A percentile compares a stretch with the other conserved stretches of the same genome.
Conservation (phyloP, 2,113 vertebrate species). For the Cyprichromis sp. region DNA sequence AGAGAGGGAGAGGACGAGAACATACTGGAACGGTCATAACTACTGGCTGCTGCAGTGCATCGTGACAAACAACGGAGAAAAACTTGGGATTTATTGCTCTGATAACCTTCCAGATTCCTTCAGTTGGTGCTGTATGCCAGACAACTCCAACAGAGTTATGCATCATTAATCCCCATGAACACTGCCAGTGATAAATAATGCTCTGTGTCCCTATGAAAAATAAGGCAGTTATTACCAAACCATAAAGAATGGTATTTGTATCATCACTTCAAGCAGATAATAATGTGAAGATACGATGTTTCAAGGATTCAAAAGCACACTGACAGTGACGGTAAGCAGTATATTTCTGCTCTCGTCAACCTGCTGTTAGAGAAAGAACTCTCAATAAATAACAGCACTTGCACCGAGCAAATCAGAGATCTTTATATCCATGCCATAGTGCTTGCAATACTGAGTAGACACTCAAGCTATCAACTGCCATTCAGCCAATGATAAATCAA, state of each 20-base stretch:
- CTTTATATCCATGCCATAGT: constrained; percentile 36
- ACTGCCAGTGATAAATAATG: constrained; percentile 65
- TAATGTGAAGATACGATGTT: constrained; percentile 44
- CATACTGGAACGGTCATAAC: constrained; percentile 36
- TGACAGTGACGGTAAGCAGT: constrained; percentile 35
- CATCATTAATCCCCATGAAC: constrained; percentile 68
- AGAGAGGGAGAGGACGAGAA: not conserved
- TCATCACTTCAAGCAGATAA: constrained; percentile 62
- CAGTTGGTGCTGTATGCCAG: constrained; percentile 51
- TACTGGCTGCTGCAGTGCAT: constrained; percentile 47
- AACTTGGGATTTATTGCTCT: constrained; percentile 65
- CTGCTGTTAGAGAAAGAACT: constrained; percentile 1
- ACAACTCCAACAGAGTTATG: constrained; percentile 61
- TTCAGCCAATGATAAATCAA: constrained; percentile 35
- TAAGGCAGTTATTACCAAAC: constrained; percentile 65
- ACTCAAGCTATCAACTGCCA: constrained; percentile 19
- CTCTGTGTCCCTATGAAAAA: constrained; percentile 55
- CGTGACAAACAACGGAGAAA: constrained; percentile 55
- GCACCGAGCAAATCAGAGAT: constrained; percentile 36
- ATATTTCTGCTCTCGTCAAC: constrained; percentile 35
- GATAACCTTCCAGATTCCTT: constrained; percentile 73
- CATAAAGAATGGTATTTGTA: constrained; percentile 59
- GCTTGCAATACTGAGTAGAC: constrained; percentile 10
- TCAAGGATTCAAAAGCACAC: constrained; percentile 43
- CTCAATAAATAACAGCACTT: constrained; percentile 53